These are phyloP conservation scores for Pseudococcus longispinus DNA, from an alignment of 2,888 invertebrate species.

Conservation along the genomic window DNA sequence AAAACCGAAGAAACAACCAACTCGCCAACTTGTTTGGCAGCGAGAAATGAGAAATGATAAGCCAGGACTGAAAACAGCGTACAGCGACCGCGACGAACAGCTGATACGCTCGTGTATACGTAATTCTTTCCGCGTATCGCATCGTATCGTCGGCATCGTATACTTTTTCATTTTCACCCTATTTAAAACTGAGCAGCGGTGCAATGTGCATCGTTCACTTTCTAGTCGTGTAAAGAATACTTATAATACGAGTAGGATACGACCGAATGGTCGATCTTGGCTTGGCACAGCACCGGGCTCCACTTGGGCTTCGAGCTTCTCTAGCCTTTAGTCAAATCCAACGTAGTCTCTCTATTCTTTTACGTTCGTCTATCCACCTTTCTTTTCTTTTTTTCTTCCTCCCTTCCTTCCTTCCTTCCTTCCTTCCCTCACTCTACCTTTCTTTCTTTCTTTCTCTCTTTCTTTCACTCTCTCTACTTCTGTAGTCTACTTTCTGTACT, in stretches of 20 bases:
- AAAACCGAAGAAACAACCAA: not conserved
- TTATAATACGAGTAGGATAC: too few relatives aligned
- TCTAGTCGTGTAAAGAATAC: not conserved
- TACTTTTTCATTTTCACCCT: not conserved
- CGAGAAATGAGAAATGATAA: not conserved
- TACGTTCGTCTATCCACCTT: too few relatives aligned
- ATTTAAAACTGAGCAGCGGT: not conserved
- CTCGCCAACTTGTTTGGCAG: not conserved
- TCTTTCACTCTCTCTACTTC: not conserved
- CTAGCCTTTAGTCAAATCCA: too few relatives aligned
- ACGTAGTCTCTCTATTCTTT: too few relatives aligned
- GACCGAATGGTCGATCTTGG: not conserved
- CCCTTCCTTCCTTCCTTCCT: too few relatives aligned
- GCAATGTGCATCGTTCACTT: not conserved
- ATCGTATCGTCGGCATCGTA: not conserved
- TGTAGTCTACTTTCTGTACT: too few relatives aligned
- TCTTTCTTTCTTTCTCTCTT: not conserved
- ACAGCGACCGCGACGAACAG: not conserved
- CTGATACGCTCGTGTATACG: not conserved
- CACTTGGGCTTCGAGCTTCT: too few relatives aligned
- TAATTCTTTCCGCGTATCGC: too few relatives aligned
- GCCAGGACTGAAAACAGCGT: not conserved
- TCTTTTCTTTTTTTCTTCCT: too few relatives aligned
- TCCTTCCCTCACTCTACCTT: not conserved
- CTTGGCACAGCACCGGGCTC: not conserved